Conservation (phyloP, 2,113 vertebrate genomes). For the Perognathus longimembris region DNA sequence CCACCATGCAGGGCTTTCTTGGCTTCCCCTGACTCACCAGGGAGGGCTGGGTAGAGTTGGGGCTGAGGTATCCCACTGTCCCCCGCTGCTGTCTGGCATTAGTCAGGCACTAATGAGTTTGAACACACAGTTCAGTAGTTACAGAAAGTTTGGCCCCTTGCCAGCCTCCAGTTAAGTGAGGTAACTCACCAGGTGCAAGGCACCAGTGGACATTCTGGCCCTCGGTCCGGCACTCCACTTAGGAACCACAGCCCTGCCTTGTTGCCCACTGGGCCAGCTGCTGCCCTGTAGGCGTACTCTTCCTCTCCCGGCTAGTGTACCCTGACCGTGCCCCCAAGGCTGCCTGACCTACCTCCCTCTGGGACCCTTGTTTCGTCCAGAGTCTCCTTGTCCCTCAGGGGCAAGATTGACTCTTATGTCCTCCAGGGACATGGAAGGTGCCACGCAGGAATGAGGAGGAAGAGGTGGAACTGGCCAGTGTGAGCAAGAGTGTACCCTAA, state of each 20-base stretch:
- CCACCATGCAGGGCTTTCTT: neutral
- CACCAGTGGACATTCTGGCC: neutral
- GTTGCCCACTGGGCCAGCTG: neutral
- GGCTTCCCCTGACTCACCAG: neutral
- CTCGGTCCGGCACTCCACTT: neutral
- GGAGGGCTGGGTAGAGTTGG: neutral
- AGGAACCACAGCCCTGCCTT: neutral
- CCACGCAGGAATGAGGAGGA: neutral
- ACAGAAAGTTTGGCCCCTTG: neutral
- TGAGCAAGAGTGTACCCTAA: neutral
- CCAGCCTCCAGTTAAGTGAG: neutral
- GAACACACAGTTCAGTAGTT: neutral
- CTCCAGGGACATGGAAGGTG: neutral
- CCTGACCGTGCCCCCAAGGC: accelerated
- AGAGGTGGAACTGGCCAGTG: neutral
- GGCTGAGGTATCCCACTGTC: neutral
- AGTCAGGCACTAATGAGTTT: neutral
- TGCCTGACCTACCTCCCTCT: neutral
- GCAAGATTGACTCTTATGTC: neutral
- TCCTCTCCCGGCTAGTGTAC: neutral
- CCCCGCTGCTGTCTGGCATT: neutral
- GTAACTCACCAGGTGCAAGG: neutral
- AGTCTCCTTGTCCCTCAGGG: neutral
- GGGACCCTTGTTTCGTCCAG: neutral
- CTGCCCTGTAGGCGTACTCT: neutral